Evolutionary conservation across 2,888 invertebrate species (phyloP), one percentile per base, ranked within the genome.

Genomic region (Chloroclystis v-ata): DNA sequence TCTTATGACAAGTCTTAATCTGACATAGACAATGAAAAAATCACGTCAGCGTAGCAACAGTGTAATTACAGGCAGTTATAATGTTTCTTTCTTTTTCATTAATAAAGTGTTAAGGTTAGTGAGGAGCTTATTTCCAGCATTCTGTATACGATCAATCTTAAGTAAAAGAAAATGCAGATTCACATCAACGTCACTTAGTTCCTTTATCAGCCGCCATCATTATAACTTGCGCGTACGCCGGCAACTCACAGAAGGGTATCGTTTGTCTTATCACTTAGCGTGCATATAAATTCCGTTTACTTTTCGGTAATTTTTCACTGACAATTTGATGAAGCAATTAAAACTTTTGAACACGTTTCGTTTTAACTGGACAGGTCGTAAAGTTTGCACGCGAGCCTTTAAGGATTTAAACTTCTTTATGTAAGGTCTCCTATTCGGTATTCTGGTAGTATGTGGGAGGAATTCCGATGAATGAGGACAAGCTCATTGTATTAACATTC

Each of bases 291-390:
- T 51, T 47, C 40, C 49, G 32, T 50, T 37, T 50, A 37, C 45
- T 50, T 54, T 52, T 57, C 53, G 49, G 41, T 47, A 44, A 52
- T 59, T 54, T 52, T 54, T 33, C 47, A 44, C 55, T 50, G 53
- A 54, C 61, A 60, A 61, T 57, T 44, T 59, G 56, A 59, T 61
- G 57, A 48, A 57, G 55, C 61, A 65, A 65, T 65, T 67, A 65
- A 61, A 49, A 42, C 37, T 41, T 24, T 43, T 48, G 26, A 47
- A 44, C 38, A 28, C 38, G 43, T 51, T 47, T 37, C 43, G 35
- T 42, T 54, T 49, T 48, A 48, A 53, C 48, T 49, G 35, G 46
- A 44, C 43, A 45, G 33, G 43, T 37, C 45, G 47, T 49, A 44
- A 47, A 38, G 46, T 43, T 28, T 50, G 48, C 49, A 14, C n/a